Base-by-base conservation (phyloP, 1,140 invertebrate species). In the Drosophila dunni region DNA sequence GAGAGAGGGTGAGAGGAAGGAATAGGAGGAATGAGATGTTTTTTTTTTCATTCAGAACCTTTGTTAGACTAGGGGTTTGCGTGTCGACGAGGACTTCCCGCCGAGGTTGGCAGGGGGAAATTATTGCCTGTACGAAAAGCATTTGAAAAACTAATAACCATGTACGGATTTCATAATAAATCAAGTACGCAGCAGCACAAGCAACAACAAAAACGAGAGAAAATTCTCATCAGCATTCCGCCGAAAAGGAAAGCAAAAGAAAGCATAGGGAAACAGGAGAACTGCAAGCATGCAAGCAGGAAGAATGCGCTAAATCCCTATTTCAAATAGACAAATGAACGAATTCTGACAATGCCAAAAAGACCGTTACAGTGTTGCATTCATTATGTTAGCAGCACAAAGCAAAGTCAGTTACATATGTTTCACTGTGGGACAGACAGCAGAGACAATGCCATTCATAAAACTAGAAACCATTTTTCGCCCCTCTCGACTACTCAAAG, bases 91-190 rank as follows among this genome's bases (percentile, higher is more conserved):
- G 53, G 62, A 67, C 15, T 48, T 56, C 74, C 80, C 61, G 50
- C 85, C 89, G 85, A 81, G 84, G 85, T 84, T 6, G 3, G 81
- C 77, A 79, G 44, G 57, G 44, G 73, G 38, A 88, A 88, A 84
- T 88, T 84, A 88, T 83, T 89, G 76, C 83, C 84, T 78, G 53
- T 78, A 72, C 54, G 48, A 57, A 53, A 70, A 56, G 48, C 42
- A 75, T 66, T 63, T 57, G 69, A 81, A 89, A 89, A 85, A 90
- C 85, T 89, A 89, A 89, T 89, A 89, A 89, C 78, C 81, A 81
- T 89, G 84, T 84, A 90, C 69, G 68, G 78, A 90, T 89, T 89
- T 90, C 74, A 90, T 84, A 81, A 89, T 89, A 89, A 89, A 90
- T 89, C 80, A 89, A 75, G 68, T 64, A 81, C 70, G 53, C 63